phyloP scores from a whole-genome alignment of 2,113 vertebrate species.

The Procavia capensis region DNA sequence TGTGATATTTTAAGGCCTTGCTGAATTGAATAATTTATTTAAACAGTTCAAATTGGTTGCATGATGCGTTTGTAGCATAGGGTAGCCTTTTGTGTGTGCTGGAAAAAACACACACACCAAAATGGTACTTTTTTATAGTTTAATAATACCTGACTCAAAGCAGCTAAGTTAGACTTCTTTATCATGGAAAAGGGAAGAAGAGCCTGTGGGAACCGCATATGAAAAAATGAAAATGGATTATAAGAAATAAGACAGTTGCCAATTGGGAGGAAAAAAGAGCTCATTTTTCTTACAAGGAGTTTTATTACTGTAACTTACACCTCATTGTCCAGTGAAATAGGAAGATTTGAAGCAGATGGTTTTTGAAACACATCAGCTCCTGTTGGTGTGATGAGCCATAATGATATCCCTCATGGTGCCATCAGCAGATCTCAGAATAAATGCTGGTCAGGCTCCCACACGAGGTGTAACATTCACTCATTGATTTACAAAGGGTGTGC shows the following conservation, averaged over 20 bases:
- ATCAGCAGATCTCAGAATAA: conserved; percentile 20
- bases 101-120: not conserved
- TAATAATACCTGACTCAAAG: not conserved
- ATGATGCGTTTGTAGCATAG: not conserved
- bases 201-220: conserved; percentile 9
- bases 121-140: not conserved
- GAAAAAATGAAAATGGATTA: conserved; percentile 20
- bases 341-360: conserved; percentile 45
- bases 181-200: not conserved
- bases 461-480: not conserved
- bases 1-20: conserved; percentile 15
- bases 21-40: not conserved
- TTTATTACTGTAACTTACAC: conserved; percentile 45
- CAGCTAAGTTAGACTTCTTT: not conserved
- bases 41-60: not conserved
- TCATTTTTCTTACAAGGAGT: not conserved
- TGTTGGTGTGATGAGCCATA: not conserved
- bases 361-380: conserved; percentile 72
- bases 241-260: conserved; percentile 12
- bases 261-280: not conserved
- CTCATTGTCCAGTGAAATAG: conserved; percentile 21
- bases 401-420: conserved; percentile 37
- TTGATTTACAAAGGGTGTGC: not conserved
- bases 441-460: not conserved
- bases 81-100: not conserved